These are phyloP conservation scores for Willisornis vidua DNA, from an alignment of 2,113 vertebrate genomes.

Conservation along the genomic window DNA sequence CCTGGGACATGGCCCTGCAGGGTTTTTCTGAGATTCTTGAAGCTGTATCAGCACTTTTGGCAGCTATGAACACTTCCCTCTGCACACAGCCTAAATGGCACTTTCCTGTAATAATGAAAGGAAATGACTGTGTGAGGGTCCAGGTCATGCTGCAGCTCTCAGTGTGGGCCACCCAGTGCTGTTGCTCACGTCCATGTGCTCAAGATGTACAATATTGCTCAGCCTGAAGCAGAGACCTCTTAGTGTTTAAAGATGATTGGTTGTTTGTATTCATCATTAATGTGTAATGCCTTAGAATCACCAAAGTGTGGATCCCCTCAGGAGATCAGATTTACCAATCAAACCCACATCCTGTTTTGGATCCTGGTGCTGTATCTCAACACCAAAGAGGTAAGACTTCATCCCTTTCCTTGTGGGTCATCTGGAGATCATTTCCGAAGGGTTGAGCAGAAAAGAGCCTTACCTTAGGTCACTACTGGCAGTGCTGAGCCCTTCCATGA, in stretches of 20 bases:
- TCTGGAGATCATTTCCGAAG: neutral
- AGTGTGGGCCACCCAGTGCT: neutral
- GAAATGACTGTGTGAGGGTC: neutral
- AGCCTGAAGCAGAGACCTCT: neutral
- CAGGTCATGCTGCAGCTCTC: neutral
- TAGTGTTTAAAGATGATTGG: neutral
- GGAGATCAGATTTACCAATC: neutral
- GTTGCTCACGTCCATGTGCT: neutral
- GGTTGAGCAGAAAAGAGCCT: neutral
- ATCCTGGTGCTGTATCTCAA: neutral
- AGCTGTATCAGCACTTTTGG: neutral
- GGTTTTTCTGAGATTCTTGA: neutral
- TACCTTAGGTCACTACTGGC: neutral
- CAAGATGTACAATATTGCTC: neutral
- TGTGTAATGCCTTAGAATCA: neutral
- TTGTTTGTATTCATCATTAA: neutral
- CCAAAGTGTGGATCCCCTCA: neutral
- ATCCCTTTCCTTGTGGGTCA: neutral
- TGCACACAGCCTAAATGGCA: neutral
- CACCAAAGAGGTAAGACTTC: fast-evolving
- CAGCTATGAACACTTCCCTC: neutral
- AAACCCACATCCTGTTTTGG: neutral
- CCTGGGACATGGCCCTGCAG: neutral
- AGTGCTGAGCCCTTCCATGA: neutral
- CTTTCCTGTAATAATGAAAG: neutral